phyloP scores from a whole-genome alignment of 2,113 vertebrate species.

The Phrynocephalus versicolor region DNA sequence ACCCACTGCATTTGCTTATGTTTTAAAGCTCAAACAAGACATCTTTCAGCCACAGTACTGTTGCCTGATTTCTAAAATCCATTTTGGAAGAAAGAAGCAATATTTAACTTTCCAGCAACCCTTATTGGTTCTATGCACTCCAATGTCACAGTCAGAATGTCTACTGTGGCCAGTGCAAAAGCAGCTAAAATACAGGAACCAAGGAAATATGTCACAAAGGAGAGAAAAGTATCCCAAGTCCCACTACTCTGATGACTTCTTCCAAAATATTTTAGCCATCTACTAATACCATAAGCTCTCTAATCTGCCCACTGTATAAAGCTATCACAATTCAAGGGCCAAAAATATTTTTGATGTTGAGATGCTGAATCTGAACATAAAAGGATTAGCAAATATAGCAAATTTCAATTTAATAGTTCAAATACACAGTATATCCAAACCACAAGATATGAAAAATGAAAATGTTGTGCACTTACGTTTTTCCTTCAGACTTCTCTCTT shows the following conservation, averaged over 20 bases:
- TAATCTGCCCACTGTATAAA: neutral
- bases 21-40: neutral
- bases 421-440: slow-evolving; percentile 20
- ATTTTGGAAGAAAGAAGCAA: neutral
- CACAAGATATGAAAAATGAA: slow-evolving; percentile 32
- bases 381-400: neutral
- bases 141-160: no score
- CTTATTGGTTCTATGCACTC: neutral
- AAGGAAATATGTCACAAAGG: neutral
- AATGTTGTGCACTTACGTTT: slow-evolving; percentile 57
- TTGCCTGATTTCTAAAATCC: neutral
- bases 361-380: neutral
- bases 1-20: neutral
- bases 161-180: neutral
- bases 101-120: neutral
- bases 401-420: slow-evolving; percentile 14
- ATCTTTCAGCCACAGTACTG: neutral
- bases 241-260: no score
- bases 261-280: neutral
- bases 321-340: neutral
- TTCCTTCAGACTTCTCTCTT: slow-evolving; percentile 50
- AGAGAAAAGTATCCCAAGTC: no score
- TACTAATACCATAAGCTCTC: neutral
- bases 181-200: neutral
- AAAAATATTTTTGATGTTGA: neutral